A percentile compares a stretch with the other conserved stretches of the same genome.
These are phyloP conservation scores for Charaxes varanes DNA, from an alignment of 1,140 invertebrate species.

Conservation along the genomic window DNA sequence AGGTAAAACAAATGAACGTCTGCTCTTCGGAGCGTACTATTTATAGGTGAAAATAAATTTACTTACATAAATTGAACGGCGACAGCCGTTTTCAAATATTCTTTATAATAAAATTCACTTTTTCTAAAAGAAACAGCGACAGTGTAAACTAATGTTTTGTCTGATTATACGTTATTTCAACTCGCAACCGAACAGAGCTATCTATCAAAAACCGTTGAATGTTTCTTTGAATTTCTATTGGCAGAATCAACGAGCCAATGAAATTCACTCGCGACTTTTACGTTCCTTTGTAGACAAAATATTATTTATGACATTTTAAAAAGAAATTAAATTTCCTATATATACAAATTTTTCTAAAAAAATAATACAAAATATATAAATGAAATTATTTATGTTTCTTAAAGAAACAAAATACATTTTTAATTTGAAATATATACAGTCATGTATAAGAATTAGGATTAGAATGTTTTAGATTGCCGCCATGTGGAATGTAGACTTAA, in stretches of 20 bases:
- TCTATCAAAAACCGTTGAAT: conserved; percentile 64
- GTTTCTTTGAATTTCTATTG: conserved; percentile 52
- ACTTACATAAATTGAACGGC: conserved; percentile 49
- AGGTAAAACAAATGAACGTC: conserved; percentile 68
- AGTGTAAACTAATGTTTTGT: conserved; percentile 34
- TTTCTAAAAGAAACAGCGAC: conserved; percentile 26
- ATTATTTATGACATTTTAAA: neutral
- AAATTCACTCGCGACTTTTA: neutral
- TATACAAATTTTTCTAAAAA: too few species aligned
- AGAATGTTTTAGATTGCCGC: too few species aligned
- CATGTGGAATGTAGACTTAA: too few species aligned
- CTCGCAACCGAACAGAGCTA: conserved; percentile 57
- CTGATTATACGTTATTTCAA: conserved; percentile 46
- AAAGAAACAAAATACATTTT: too few species aligned
- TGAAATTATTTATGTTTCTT: too few species aligned
- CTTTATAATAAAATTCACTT: conserved; percentile 35
- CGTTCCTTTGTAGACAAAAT: neutral
- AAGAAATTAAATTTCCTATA: neutral
- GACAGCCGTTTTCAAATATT: conserved; percentile 44
- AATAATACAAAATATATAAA: too few species aligned
- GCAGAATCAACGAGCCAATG: conserved; percentile 37
- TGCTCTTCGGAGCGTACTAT: conserved; percentile 33
- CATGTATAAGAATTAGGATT: too few species aligned
- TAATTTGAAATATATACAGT: too few species aligned
- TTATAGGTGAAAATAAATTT: conserved; percentile 29